Percentiles rank a stretch among this genome's conserved stretches.
Evolutionary conservation across 2,113 vertebrate genomes (phyloP).

Genomic region (Blennius ocellaris): DNA sequence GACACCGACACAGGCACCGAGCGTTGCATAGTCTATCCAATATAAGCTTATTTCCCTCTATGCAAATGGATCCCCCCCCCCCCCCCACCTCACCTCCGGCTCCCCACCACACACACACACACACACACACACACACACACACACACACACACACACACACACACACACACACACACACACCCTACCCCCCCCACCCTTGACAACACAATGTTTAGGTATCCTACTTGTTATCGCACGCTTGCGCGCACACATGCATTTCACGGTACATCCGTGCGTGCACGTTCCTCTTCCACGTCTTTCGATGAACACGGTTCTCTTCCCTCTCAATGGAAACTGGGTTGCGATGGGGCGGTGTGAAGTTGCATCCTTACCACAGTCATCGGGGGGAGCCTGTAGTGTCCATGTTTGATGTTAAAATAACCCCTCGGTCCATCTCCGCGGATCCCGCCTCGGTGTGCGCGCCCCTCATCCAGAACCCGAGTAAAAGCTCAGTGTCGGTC

Average conservation of each 20-base stretch:
- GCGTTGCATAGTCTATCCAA: constrained; percentile 52
- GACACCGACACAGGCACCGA: constrained; percentile 46
- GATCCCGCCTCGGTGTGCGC: constrained; percentile 55
- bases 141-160: constrained; percentile 42
- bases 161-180: constrained; percentile 37
- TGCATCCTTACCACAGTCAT: constrained; percentile 83
- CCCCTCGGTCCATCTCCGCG: constrained; percentile 67
- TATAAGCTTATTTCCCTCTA: constrained; percentile 44
- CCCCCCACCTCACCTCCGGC: background rate
- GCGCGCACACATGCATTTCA: constrained; percentile 12
- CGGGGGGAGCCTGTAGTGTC: constrained; percentile 70
- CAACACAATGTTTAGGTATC: constrained; percentile 39
- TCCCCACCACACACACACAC: constrained; percentile 35
- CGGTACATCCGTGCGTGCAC: constrained; percentile 7
- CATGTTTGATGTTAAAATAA: constrained; percentile 70
- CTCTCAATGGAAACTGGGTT: constrained; percentile 54
- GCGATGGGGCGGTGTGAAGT: constrained; percentile 73
- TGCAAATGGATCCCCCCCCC: constrained; percentile 42
- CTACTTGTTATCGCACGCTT: constrained; percentile 33
- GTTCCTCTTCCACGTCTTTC: constrained; percentile 12
- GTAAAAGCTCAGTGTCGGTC: constrained; percentile 27
- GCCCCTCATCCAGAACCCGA: constrained; percentile 55
- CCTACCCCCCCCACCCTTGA: constrained; percentile 44
- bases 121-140: constrained; percentile 39
- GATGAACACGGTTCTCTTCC: background rate